Conservation (phyloP, 2,797 vertebrate genomes). For the Etheostoma nigrum region DNA sequence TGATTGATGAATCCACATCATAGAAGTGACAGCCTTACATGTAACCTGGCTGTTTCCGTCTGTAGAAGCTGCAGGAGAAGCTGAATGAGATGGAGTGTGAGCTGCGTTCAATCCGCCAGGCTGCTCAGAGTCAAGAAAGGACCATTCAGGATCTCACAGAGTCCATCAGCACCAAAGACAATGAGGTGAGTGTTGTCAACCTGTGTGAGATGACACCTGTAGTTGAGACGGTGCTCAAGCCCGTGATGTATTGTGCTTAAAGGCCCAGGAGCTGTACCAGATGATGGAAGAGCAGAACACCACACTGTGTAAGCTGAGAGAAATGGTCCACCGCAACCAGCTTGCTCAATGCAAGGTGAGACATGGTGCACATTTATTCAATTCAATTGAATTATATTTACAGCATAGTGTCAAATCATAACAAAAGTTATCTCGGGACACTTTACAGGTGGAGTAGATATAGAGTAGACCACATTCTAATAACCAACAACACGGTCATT, state of each 20-base stretch:
- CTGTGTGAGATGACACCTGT: neutral
- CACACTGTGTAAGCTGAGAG: constrained; percentile 91
- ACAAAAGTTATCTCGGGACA: no score
- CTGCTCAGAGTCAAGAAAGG: constrained; percentile 87
- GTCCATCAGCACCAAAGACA: constrained; percentile 90
- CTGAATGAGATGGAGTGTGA: constrained; percentile 91
- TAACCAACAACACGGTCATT: no score
- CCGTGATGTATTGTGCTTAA: constrained; percentile 1
- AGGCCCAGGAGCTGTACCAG: constrained; percentile 92
- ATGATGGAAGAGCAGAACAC: constrained; percentile 92
- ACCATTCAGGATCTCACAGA: constrained; percentile 91
- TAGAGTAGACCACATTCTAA: no score
- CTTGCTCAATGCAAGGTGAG: constrained; percentile 88
- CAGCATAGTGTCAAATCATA: no score
- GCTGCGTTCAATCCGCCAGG: constrained; percentile 88
- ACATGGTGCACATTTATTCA: no score
- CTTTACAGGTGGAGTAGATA: no score
- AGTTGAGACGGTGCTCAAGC: constrained; percentile 1
- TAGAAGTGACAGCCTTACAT: neutral
- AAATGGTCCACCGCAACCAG: constrained; percentile 89
- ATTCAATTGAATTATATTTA: no score
- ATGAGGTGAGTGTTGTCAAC: constrained; percentile 84
- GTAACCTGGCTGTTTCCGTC: neutral
- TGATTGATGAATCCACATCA: neutral
- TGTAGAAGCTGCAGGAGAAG: constrained; percentile 93